Conservation (phyloP, 2,113 vertebrate species). For the Trichomycterus rosablanca region DNA sequence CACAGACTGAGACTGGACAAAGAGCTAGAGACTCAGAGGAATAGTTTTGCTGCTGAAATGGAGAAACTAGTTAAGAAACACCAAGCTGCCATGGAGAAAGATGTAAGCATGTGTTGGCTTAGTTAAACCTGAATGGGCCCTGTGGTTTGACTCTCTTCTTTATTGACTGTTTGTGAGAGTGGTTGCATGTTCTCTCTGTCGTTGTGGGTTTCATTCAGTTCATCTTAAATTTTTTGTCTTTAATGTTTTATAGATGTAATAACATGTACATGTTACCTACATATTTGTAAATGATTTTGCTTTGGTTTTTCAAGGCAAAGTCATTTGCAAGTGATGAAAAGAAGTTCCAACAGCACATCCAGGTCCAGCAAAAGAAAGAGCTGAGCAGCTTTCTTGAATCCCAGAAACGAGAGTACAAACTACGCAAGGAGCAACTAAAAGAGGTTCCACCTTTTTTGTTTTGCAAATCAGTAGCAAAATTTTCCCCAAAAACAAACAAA, state of each 20-base stretch:
- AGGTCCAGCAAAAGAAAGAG: conserved; percentile 97
- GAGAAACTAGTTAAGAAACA: conserved; percentile 98
- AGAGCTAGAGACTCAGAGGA: conserved; percentile 95
- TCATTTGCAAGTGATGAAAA: conserved; percentile 93
- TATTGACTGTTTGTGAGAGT: no score
- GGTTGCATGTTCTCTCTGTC: no score
- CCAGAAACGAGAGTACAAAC: conserved; percentile 96
- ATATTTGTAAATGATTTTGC: conserved; percentile 28
- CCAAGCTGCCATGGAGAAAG: conserved; percentile 93
- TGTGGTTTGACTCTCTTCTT: no score
- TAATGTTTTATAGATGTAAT: no score
- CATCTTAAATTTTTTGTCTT: no score
- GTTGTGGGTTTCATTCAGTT: no score
- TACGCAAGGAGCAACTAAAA: conserved; percentile 97
- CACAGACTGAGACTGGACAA: conserved; percentile 96
- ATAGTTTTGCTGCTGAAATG: conserved; percentile 92
- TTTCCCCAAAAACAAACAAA: no score
- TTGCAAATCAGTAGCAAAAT: background rate
- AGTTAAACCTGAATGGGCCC: background rate
- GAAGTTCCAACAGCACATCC: conserved; percentile 98
- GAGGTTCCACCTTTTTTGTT: conserved; percentile 68
- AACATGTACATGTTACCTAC: no score
- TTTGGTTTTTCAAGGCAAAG: conserved; percentile 80
- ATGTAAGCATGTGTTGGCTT: conserved; percentile 66
- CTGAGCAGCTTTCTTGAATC: conserved; percentile 93